These are phyloP conservation scores for Ditylenchus dipsaci DNA, from an alignment of 1,140 invertebrate species.

Conservation along the genomic window DNA sequence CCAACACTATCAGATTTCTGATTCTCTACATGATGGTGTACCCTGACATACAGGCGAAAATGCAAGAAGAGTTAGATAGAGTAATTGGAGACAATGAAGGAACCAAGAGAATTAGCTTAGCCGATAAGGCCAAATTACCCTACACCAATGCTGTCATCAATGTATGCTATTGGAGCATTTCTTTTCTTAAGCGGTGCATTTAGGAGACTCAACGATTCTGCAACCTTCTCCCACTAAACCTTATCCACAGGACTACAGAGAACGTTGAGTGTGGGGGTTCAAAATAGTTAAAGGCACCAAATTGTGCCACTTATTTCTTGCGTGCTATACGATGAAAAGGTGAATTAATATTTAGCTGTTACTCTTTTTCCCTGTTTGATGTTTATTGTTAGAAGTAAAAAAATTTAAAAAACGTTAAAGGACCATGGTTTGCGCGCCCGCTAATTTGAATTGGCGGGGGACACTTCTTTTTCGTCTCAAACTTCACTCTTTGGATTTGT, in stretches of 20 bases:
- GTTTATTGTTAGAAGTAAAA: no score
- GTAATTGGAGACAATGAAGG: conserved; percentile 22
- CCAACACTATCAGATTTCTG: conserved; percentile 78
- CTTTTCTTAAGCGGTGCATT: neutral
- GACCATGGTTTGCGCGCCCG: no score
- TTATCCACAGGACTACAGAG: conserved; percentile 19
- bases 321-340: conserved; percentile 23
- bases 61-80: conserved; percentile 31
- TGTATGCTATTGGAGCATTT: neutral
- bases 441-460: no score
- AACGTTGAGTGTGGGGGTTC: conserved; percentile 8
- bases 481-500: no score
- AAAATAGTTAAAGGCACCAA: conserved; percentile 2
- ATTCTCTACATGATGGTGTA: conserved; percentile 65
- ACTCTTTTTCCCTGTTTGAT: neutral
- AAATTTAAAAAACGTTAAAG: no score
- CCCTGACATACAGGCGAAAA: conserved; percentile 22
- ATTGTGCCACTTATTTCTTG: conserved; percentile 23
- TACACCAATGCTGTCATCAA: conserved; percentile 28
- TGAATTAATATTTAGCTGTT: neutral
- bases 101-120: conserved; percentile 29
- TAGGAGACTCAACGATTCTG: conserved; percentile 21
- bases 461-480: no score
- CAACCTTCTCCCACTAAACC: conserved; percentile 23
- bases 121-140: conserved; percentile 17